Evolutionary conservation across 2,888 invertebrate genomes (phyloP), one percentile per base, ranked within the genome.

Genomic region (Tholera decimalis): DNA sequence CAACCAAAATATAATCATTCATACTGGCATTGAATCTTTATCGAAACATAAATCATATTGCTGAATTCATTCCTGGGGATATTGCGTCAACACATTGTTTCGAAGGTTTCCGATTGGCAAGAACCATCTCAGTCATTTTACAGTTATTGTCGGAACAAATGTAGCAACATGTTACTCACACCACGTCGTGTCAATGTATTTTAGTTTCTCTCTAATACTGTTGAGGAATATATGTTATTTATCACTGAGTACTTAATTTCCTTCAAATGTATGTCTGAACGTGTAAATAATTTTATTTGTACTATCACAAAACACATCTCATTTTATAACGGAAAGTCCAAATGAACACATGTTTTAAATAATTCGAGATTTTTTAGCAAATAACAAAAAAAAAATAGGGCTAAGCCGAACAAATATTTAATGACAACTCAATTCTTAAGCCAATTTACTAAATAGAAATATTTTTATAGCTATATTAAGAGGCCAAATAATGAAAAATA

Each of bases 1-100:
- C 93, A 93, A 94, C 90, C 92, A 91, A 93, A 94, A 92, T 84
- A 85, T 89, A 89, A 85, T 85, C 91, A 92, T 91, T 90, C 91
- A 90, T 87, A 88, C 91, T 79, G 87, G 89, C 87, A 85, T 88
- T 75, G 78, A 80, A 66, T 65, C 63, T 63, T 54, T 58, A 60
- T 68, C 35, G 57, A 54, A 62, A 63, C 55, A 64, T n/a, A 65
- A 51, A 15, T 54, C 70, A 78, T 77, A 77, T 79, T 81, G 84
- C 78, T 84, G 56, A 83, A 83, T 80, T 81, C 62, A 83, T 84
- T 79, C 77, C 78, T 22, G 33, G 61, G 51, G 37, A 47, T 46
- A 53, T 44, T 56, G 50, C 56, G 58, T 15, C 35, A 71, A 54
- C 59, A 41, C 33, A 24, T 54, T 3, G 53, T 68, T 20, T 55